Conservation (phyloP, 2,888 invertebrate genomes). For the Parelbella ahira region DNA sequence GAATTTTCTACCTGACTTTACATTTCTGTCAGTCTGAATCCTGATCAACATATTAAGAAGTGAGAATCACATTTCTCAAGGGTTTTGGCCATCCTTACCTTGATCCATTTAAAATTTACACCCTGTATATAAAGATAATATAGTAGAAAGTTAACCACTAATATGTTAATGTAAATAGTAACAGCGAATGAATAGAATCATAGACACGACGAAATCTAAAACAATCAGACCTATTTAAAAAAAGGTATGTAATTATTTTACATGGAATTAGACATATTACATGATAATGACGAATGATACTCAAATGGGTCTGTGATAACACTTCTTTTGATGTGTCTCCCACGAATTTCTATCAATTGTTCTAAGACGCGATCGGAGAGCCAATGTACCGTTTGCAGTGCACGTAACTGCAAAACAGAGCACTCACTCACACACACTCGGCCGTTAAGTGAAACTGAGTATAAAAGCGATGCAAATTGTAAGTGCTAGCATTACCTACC, state of each 20-base stretch:
- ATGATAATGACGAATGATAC: slow-evolving; percentile 44
- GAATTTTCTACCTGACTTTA: no score
- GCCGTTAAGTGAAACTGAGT: slow-evolving; percentile 67
- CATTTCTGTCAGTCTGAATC: no score
- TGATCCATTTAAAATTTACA: no score
- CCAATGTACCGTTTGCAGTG: slow-evolving; percentile 53
- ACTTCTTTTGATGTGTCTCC: slow-evolving; percentile 52
- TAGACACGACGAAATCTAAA: no score
- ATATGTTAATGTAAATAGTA: slow-evolving; percentile 1
- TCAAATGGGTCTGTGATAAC: slow-evolving; percentile 38
- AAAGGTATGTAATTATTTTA: no score
- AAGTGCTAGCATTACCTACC: slow-evolving; percentile 67
- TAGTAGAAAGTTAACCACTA: slow-evolving; percentile 2
- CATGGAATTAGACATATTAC: slow-evolving; percentile 26
- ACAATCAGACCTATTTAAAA: slow-evolving; percentile 13
- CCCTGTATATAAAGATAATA: slow-evolving; percentile 1
- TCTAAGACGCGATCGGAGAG: slow-evolving; percentile 59
- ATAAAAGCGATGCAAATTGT: slow-evolving; percentile 79
- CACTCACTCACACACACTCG: slow-evolving; percentile 59
- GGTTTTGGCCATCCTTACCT: no score
- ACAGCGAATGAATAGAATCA: slow-evolving; percentile 2
- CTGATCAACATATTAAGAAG: no score
- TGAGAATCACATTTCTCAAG: no score
- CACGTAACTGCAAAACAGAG: slow-evolving; percentile 63
- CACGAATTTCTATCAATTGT: slow-evolving; percentile 76